These are phyloP conservation scores for Lepidostoma basale DNA, from an alignment of 1,140 invertebrate genomes.

Conservation along the genomic window DNA sequence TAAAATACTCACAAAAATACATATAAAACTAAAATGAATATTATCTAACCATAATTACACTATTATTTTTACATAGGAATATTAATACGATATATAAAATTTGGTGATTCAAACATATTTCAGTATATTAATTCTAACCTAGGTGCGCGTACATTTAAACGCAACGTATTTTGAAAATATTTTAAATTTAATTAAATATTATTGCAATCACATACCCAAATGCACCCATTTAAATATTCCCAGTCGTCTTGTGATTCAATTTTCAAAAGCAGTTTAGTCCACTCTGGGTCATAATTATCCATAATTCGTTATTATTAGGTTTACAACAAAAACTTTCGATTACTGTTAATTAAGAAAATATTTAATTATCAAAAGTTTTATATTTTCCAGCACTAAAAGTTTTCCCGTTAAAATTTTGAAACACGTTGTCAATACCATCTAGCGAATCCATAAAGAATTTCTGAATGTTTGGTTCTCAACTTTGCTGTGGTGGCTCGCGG, in stretches of 20 bases:
- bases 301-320: not conserved
- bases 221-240: slow-evolving; percentile 52
- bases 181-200: not conserved
- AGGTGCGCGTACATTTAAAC: too few species aligned
- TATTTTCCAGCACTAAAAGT: too few species aligned
- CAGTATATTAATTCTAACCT: too few species aligned
- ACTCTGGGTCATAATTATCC: not conserved
- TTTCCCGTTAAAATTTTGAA: not conserved
- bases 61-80: too few species aligned
- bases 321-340: too few species aligned
- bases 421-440: slow-evolving; percentile 26
- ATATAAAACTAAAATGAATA: too few species aligned
- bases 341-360: too few species aligned
- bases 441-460: slow-evolving; percentile 21
- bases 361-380: too few species aligned
- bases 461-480: not conserved
- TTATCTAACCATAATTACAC: too few species aligned
- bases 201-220: slow-evolving; percentile 51
- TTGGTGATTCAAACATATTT: too few species aligned
- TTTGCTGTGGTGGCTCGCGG: not conserved
- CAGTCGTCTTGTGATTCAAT: slow-evolving; percentile 54
- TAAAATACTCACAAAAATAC: too few species aligned
- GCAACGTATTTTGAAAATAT: not conserved
- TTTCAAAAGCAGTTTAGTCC: slow-evolving; percentile 48
- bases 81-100: too few species aligned